phyloP scores from a whole-genome alignment of 2,113 vertebrate species.

The Trinectes maculatus region DNA sequence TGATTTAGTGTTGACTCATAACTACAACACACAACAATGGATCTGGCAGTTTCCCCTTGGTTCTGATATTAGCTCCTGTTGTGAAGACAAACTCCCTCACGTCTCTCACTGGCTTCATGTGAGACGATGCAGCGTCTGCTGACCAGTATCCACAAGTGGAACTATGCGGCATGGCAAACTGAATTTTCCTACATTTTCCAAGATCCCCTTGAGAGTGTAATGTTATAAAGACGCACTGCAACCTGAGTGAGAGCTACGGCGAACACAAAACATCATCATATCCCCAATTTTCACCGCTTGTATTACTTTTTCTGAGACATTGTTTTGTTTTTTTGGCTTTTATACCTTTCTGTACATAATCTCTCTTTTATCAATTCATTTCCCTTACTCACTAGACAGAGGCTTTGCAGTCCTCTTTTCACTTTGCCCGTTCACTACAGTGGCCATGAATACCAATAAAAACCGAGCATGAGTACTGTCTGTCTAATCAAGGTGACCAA shows the following conservation, averaged over 20 bases:
- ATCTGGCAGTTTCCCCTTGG: not conserved
- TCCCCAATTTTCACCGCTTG: too few relatives aligned
- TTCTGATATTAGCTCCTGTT: too few relatives aligned
- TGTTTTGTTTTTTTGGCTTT: too few relatives aligned
- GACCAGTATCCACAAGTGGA: not conserved
- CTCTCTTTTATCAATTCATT: not conserved
- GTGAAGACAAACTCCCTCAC: not conserved
- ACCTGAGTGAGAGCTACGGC: not conserved
- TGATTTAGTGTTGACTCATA: not conserved
- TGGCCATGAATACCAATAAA: slow-evolving; percentile 9
- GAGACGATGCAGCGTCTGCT: not conserved
- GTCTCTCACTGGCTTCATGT: not conserved
- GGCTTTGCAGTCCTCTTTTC: slow-evolving; percentile 10
- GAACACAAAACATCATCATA: too few relatives aligned
- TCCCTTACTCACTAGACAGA: not conserved
- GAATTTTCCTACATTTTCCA: slow-evolving; percentile 1
- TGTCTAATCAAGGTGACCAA: slow-evolving; percentile 66
- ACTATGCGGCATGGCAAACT: not conserved
- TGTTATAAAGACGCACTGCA: not conserved
- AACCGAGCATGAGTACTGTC: slow-evolving; percentile 39
- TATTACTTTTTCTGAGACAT: too few relatives aligned
- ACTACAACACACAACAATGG: not conserved
- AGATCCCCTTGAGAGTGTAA: not conserved
- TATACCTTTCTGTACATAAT: too few relatives aligned
- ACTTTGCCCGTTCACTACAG: not conserved